phyloP scores from a whole-genome alignment of 2,113 vertebrate genomes.

The Grallaria varia region DNA sequence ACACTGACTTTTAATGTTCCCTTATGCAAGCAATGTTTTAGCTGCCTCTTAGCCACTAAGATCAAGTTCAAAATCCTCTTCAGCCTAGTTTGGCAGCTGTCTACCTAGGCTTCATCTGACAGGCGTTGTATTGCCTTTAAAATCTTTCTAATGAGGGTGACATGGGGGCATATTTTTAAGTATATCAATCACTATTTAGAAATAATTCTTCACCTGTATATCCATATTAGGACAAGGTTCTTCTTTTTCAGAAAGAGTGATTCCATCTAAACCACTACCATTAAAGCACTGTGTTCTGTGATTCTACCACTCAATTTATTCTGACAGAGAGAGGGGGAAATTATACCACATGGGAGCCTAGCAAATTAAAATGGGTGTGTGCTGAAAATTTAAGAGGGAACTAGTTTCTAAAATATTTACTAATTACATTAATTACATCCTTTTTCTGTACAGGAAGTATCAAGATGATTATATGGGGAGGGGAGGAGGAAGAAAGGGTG shows the following conservation, averaged over 20 bases:
- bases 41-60: background rate
- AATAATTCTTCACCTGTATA: background rate
- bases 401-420: conserved; percentile 40
- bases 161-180: background rate
- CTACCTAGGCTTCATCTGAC: background rate
- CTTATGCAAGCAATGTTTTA: background rate
- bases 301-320: conserved; percentile 5
- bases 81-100: background rate
- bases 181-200: background rate
- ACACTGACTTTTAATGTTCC: background rate
- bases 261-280: background rate
- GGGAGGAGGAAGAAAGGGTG: background rate
- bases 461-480: conserved; percentile 7
- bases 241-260: background rate
- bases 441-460: conserved; percentile 48
- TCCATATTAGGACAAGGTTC: background rate
- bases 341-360: conserved; percentile 5
- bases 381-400: conserved; percentile 41
- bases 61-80: background rate
- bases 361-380: conserved; percentile 51
- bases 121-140: background rate
- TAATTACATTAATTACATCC: conserved; percentile 64
- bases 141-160: background rate
- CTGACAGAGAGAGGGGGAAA: conserved; percentile 17
- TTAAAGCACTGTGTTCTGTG: background rate